These are phyloP conservation scores for Coremacera marginata DNA, from an alignment of 2,888 invertebrate species.

Conservation along the genomic window DNA sequence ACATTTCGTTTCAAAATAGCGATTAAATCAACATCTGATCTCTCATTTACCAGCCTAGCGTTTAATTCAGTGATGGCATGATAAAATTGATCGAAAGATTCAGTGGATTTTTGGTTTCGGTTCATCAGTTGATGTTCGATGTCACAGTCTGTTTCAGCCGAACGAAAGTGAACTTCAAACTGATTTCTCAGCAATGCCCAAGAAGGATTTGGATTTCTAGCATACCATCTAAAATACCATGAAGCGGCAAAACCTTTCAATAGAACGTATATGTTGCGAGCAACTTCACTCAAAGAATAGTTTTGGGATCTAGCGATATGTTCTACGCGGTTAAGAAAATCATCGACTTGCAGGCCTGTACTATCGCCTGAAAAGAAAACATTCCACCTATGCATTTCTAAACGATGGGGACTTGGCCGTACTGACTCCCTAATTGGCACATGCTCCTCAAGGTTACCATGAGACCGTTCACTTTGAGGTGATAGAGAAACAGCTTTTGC, in stretches of 20 bases:
- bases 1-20: slow-evolving; percentile 27
- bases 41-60: not conserved
- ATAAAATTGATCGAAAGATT: not conserved
- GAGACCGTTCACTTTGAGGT: not conserved
- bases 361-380: slow-evolving; percentile 6
- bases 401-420: not conserved
- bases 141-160: slow-evolving; percentile 12
- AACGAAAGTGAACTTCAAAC: not conserved
- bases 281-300: not conserved
- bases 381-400: slow-evolving; percentile 3
- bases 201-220: not conserved
- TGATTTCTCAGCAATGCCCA: not conserved
- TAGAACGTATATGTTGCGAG: not conserved
- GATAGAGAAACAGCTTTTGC: not conserved
- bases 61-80: not conserved
- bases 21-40: slow-evolving; percentile 26
- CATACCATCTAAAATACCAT: not conserved
- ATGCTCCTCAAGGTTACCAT: not conserved
- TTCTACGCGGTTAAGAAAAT: not conserved
- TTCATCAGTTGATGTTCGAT: slow-evolving; percentile 6
- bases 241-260: not conserved
- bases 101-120: not conserved
- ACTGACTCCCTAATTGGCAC: not conserved
- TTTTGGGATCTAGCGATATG: slow-evolving; percentile 5
- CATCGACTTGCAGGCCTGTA: not conserved